Evolutionary conservation across 2,888 invertebrate genomes (phyloP).

Genomic region (Lithophane semibrunnea): DNA sequence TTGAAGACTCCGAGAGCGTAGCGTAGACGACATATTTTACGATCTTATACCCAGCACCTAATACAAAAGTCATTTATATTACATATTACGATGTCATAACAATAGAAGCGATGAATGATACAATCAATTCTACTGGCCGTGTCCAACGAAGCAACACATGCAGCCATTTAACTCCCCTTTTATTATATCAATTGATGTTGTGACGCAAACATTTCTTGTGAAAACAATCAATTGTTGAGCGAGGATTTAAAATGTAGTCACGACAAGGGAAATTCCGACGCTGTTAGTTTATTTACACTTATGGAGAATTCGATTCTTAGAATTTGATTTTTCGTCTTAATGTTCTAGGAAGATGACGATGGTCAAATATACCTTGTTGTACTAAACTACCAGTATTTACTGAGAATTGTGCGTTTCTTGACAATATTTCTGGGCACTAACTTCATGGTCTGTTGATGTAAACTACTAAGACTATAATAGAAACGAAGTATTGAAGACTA

Average conservation of each 20-base stretch:
- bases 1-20: not conserved
- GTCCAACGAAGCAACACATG: slow-evolving; percentile 62
- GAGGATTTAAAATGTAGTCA: slow-evolving; percentile 52
- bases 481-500: slow-evolving; percentile 27
- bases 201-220: slow-evolving; percentile 71
- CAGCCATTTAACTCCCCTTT: slow-evolving; percentile 77
- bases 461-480: slow-evolving; percentile 14
- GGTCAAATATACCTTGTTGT: not conserved
- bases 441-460: slow-evolving; percentile 14
- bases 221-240: slow-evolving; percentile 64
- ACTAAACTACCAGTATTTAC: not conserved
- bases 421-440: not conserved
- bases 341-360: slow-evolving; percentile 6
- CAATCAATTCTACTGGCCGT: slow-evolving; percentile 56
- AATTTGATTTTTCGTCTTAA: slow-evolving; percentile 27
- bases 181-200: slow-evolving; percentile 85
- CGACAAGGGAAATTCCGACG: slow-evolving; percentile 21
- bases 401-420: not conserved
- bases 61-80: slow-evolving; percentile 33
- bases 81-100: slow-evolving; percentile 36
- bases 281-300: slow-evolving; percentile 26
- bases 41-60: not conserved
- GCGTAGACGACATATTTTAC: not conserved
- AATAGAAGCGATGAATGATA: slow-evolving; percentile 53
- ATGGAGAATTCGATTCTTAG: slow-evolving; percentile 29